Base-by-base conservation (phyloP, 2,888 invertebrate genomes). In the Neocrepidodera transversa region DNA sequence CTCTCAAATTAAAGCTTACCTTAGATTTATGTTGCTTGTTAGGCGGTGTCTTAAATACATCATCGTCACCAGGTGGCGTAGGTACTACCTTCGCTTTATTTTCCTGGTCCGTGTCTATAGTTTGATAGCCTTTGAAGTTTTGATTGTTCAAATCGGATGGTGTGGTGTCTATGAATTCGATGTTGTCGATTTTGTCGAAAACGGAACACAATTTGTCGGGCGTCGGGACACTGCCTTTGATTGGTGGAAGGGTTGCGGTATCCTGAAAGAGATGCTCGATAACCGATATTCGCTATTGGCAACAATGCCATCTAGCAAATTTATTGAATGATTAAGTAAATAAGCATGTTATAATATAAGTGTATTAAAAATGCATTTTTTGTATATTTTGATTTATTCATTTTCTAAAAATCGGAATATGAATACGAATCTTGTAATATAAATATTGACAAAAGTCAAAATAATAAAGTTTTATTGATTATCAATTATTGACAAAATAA, bases 81-180 rank as follows among this genome's bases (percentile, higher is more conserved):
- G 57, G 30, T 54, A 54, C 64, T 32, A 57, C 28, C 13, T 56
- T 52, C 78, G 80, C 80, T 81, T 69, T 82, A 80, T 57, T 80
- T 79, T 71, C 68, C 32, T 52, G 55, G 49, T 82, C 82, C 70
- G 83, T 82, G 72, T 82, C 83, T 65, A 83, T 79, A 16, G 83
- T 75, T 38, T 74, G 71, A 62, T 77, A 77, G 48, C 75, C 75
- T 51, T 65, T 70, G 53, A 68, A 71, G 42, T 80, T 82, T 84
- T 81, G 72, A 79, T 80, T 75, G 80, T 81, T 65, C 78, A 82
- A 71, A 81, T 83, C 77, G 80, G 83, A 67, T 81, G 85, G 73
- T 84, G 82, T 74, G 86, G 87, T 74, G 87, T 90, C 76, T 85
- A 88, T 78, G 86, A 85, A 78, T 86, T 87, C 78, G 85, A 86